Conservation (phyloP, 2,113 vertebrate genomes). For the Aptenodytes forsteri region DNA sequence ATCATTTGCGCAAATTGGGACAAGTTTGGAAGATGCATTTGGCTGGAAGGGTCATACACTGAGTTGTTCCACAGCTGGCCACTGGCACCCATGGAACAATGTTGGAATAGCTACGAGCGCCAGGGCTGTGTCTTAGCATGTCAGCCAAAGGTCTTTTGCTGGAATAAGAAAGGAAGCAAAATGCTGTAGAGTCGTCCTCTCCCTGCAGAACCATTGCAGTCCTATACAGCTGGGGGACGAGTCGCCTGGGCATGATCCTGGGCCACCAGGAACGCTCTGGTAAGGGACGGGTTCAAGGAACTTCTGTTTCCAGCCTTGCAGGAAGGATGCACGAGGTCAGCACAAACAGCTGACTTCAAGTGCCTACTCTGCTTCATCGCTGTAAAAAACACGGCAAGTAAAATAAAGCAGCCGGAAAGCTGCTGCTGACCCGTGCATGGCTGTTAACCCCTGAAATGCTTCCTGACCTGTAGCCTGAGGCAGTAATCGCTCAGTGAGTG, state of each 20-base stretch:
- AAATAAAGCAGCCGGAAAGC: not conserved
- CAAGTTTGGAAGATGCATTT: not conserved
- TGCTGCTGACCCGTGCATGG: not conserved
- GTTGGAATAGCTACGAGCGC: not conserved
- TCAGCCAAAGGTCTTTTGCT: not conserved
- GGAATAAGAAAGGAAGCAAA: not conserved
- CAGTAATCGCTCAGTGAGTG: not conserved
- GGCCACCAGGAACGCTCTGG: not conserved
- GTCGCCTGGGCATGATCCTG: rapidly evolving
- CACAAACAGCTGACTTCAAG: not conserved
- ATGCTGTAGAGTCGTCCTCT: not conserved
- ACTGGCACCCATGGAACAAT: not conserved
- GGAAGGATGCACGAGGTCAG: not conserved
- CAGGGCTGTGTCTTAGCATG: not conserved
- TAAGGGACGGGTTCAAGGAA: not conserved
- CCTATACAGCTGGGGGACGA: rapidly evolving
- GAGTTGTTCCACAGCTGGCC: not conserved
- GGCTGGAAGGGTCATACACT: not conserved
- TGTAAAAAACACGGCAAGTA: not conserved
- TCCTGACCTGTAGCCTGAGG: not conserved
- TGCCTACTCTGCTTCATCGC: not conserved
- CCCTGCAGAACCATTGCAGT: not conserved
- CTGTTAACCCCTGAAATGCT: not conserved
- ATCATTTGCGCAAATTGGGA: not conserved
- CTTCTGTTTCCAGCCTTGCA: not conserved